Evolutionary conservation across 2,797 vertebrate species (phyloP).

Genomic region (Sebastolobus altivelis): DNA sequence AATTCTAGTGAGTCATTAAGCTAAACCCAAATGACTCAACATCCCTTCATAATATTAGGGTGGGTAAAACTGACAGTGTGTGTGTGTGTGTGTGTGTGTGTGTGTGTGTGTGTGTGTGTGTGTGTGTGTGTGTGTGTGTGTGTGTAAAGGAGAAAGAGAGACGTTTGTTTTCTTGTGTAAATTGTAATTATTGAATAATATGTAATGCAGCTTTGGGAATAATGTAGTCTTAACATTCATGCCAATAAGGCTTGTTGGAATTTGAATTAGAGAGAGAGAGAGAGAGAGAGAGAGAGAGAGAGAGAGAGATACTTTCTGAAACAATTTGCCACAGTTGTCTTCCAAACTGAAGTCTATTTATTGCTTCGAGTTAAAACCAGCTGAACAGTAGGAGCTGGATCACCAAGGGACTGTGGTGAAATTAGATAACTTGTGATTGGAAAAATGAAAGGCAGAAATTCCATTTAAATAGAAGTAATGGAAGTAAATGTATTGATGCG

Average conservation of each 20-base stretch:
- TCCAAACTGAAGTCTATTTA: background rate
- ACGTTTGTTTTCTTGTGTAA: slow-evolving; percentile 11
- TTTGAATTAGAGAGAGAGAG: slow-evolving; percentile 22
- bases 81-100: background rate
- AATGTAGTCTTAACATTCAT: background rate
- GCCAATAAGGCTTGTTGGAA: background rate
- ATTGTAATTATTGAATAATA: background rate
- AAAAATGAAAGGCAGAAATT: background rate
- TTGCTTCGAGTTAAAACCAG: slow-evolving; percentile 6
- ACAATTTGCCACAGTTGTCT: slow-evolving; percentile 9
- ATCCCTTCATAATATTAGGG: slow-evolving; percentile 24
- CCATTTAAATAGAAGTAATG: background rate
- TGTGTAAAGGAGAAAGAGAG: background rate
- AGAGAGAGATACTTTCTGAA: slow-evolving; percentile 22
- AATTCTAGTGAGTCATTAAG: slow-evolving; percentile 49
- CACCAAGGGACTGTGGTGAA: background rate
- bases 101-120: too few species aligned
- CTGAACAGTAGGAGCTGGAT: background rate
- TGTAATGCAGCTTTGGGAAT: background rate
- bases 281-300: slow-evolving; percentile 12
- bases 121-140: background rate
- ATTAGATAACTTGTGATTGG: background rate
- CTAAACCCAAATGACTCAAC: slow-evolving; percentile 42
- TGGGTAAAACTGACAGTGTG: slow-evolving; percentile 1
- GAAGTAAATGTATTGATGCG: too few species aligned